Percentiles rank a stretch among this genome's conserved stretches.
Conservation (phyloP, 2,888 invertebrate species). For the Mamestra brassicae region DNA sequence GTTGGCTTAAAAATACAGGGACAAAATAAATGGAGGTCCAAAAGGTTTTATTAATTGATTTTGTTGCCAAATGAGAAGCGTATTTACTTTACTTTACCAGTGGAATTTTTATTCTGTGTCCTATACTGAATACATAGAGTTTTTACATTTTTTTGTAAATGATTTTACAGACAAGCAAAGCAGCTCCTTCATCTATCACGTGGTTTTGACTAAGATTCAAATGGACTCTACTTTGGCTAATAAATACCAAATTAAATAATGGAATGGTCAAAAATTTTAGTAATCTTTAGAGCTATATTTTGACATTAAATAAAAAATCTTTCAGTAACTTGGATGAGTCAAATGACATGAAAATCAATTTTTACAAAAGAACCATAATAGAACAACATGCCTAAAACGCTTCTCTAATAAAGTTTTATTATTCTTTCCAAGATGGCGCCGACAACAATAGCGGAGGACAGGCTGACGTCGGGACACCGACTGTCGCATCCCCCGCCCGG, state of each 20-base stretch:
- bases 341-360: too few species aligned
- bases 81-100: conserved; percentile 25
- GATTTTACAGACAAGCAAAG: too few species aligned
- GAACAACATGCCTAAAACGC: background rate
- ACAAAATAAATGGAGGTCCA: conserved; percentile 14
- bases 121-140: background rate
- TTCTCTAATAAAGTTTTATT: background rate
- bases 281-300: too few species aligned
- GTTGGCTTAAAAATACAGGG: conserved; percentile 50
- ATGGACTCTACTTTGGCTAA: background rate
- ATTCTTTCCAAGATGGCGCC: conserved; percentile 81
- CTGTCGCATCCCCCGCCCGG: conserved; percentile 91
- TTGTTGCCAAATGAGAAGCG: conserved; percentile 12
- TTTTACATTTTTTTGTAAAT: background rate
- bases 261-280: background rate
- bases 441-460: conserved; percentile 81
- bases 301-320: background rate
- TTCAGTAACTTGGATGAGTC: background rate
- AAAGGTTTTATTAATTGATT: conserved; percentile 36
- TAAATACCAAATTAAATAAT: background rate
- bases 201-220: background rate
- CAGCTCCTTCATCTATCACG: background rate
- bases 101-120: conserved; percentile 6
- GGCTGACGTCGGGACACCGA: conserved; percentile 88
- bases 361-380: too few species aligned